Base-by-base conservation (phyloP, 2,888 invertebrate species). In the Orgyia antiqua region DNA sequence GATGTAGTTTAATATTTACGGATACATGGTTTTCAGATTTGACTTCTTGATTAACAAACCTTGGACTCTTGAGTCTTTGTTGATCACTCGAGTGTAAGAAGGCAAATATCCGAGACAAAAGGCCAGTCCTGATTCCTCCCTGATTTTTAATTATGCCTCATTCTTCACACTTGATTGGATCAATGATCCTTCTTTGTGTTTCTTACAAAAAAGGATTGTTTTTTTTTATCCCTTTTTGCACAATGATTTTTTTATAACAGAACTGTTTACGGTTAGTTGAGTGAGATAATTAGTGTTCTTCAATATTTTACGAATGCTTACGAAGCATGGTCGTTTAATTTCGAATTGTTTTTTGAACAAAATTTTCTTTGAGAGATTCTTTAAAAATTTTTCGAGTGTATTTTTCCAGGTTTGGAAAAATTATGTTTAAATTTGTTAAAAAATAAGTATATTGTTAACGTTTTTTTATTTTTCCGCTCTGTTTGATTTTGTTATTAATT, bases 121-220 rank as follows among this genome's bases (percentile, higher is more conserved):
- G 60, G 64, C 40, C 55, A 46, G 56, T 59, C 52, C 58, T 66
- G 68, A 70, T 62, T 69, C 64, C 66, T 59, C 58, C 58, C 64
- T 74, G 80, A 82, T 74, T 83, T 82, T 80, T 84, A 83, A 86
- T 86, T 80, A 80, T 64, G 65, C 65, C 65, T 62, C 74, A 72
- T 68, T 58, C 52, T 69, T 80, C 65, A 76, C 83, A 77, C 80
- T 80, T 71, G 64, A 83, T 78, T 73, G 79, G 68, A 69, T 59
- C 66, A 62, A 55, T 72, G 70, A 58, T 68, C 64, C 61, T 62
- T 69, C 71, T 75, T 82, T 83, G 74, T 79, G 70, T 77, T 72
- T 78, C 72, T 71, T 67, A 57, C 57, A 68, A 74, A 69, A 68
- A 75, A 69, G 65, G 65, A 70, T 72, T 74, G 70, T 67, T 71